These are phyloP conservation scores for Rhagoletis pomonella DNA, from an alignment of 1,140 invertebrate species.

Conservation along the genomic window DNA sequence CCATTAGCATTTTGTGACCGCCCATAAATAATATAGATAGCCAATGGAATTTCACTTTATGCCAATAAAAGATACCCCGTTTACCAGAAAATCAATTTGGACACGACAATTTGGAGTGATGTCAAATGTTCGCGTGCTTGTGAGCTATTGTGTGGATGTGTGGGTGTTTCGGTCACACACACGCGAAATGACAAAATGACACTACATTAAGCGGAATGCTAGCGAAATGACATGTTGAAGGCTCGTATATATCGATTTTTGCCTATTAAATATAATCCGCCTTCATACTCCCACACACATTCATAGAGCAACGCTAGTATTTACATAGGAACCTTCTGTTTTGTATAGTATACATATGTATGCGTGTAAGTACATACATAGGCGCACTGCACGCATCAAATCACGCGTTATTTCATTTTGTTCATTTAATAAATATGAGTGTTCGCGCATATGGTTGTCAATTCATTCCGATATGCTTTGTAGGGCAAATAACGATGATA, in stretches of 20 bases:
- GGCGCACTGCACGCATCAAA: not conserved
- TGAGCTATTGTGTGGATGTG: not conserved
- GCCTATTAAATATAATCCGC: not conserved
- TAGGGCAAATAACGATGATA: constrained; percentile 26
- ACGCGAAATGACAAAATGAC: constrained; percentile 34
- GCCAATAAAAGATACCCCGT: constrained; percentile 2
- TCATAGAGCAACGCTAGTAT: not conserved
- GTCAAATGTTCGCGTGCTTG: not conserved
- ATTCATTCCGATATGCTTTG: constrained; percentile 6
- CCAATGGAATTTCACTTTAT: not conserved
- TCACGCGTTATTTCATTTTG: constrained; percentile 38
- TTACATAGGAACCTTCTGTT: not conserved
- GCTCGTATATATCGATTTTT: constrained; percentile 32
- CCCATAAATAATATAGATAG: not conserved
- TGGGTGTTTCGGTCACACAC: not conserved
- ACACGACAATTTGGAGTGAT: not conserved
- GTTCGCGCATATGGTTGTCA: not conserved
- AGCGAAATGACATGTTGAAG: constrained; percentile 41
- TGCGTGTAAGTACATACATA: not conserved
- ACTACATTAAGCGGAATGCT: constrained; percentile 34
- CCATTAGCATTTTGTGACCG: not conserved
- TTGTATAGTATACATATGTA: not conserved
- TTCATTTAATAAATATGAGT: not conserved
- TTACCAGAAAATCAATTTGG: constrained; percentile 28
- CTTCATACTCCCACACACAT: not conserved